A percentile compares a stretch with the other conserved stretches of the same genome.
These are phyloP conservation scores for Drosophila ohnishii DNA, from an alignment of 1,140 invertebrate species.

Conservation along the genomic window DNA sequence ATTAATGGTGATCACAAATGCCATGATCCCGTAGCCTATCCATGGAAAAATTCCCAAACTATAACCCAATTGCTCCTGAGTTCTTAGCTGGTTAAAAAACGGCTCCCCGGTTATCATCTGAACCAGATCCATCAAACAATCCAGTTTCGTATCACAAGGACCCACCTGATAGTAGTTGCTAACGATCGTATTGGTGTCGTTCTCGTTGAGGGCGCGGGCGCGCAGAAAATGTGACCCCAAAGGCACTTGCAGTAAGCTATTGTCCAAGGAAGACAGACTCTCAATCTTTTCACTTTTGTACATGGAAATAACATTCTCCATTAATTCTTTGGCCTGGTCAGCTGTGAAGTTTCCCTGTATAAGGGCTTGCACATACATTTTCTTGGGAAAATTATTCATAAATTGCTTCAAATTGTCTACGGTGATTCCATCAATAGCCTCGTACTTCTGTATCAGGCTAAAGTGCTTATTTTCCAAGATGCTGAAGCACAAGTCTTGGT, in stretches of 20 bases:
- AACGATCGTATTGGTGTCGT: constrained; percentile 92
- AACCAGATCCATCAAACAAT: constrained; percentile 90
- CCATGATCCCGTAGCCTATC: constrained; percentile 88
- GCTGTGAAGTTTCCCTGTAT: constrained; percentile 85
- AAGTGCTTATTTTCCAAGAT: constrained; percentile 46
- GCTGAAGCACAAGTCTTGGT: constrained; percentile 88
- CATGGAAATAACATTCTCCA: constrained; percentile 68
- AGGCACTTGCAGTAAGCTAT: constrained; percentile 85
- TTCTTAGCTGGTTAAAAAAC: constrained; percentile 93
- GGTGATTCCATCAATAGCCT: constrained; percentile 41
- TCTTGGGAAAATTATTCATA: constrained; percentile 44
- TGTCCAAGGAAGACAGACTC: constrained; percentile 51
- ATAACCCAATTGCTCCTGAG: constrained; percentile 95
- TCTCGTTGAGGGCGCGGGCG: constrained; percentile 87
- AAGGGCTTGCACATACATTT: constrained; percentile 55
- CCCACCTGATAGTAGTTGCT: constrained; percentile 95
- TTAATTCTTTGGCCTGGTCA: constrained; percentile 85
- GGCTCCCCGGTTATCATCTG: constrained; percentile 92
- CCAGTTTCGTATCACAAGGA: constrained; percentile 85
- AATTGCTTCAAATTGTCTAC: constrained; percentile 35
- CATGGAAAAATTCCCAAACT: constrained; percentile 87
- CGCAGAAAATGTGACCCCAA: constrained; percentile 86
- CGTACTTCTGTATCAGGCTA: constrained; percentile 52
- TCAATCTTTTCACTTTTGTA: constrained; percentile 70
- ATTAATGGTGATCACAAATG: constrained; percentile 88